Conservation (phyloP, 2,113 vertebrate genomes). For the Gallinago paraguaiae region DNA sequence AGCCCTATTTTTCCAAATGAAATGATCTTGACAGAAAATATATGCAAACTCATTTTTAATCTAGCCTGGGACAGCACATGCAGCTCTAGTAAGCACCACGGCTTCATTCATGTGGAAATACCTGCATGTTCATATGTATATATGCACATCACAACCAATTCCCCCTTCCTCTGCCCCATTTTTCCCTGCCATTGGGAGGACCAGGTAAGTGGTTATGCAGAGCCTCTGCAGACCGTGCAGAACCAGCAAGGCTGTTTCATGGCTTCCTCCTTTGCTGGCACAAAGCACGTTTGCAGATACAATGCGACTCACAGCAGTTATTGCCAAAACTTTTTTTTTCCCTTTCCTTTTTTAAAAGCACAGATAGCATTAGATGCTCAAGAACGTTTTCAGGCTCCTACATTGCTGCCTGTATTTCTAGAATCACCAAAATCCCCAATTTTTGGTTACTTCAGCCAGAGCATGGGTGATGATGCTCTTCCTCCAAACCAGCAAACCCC, state of each 20-base stretch:
- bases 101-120: slow-evolving; percentile 19
- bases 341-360: not conserved
- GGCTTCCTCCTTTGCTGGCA: not conserved
- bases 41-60: slow-evolving; percentile 35
- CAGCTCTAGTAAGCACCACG: not conserved
- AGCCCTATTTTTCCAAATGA: not conserved
- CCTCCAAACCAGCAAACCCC: not conserved
- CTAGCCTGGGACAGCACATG: not conserved
- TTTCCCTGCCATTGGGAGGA: not conserved
- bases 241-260: not conserved
- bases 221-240: not conserved
- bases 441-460: not conserved
- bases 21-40: slow-evolving; percentile 35
- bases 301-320: not conserved
- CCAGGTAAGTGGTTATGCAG: not conserved
- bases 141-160: not conserved
- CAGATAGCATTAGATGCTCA: not conserved
- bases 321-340: not conserved
- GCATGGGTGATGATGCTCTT: not conserved
- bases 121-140: not conserved
- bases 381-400: not conserved
- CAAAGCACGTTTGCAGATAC: not conserved
- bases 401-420: not conserved
- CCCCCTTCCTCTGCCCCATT: not conserved
- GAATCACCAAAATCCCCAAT: not conserved